Conservation (phyloP, 2,797 vertebrate species). For the Eospalax fontanierii region DNA sequence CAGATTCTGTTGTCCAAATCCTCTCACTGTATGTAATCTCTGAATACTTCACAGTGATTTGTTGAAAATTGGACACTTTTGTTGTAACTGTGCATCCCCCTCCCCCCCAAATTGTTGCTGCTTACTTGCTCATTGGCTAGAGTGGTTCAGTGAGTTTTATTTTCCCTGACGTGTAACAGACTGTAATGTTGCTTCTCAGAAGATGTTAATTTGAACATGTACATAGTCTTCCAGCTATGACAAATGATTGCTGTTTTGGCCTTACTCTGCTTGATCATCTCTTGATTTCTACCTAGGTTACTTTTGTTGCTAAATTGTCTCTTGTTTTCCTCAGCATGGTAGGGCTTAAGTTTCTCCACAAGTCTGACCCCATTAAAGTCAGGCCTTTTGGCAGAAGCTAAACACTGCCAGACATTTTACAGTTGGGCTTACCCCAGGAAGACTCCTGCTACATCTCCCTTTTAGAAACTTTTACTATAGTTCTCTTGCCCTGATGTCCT, state of each 20-base stretch:
- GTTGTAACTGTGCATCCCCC: neutral
- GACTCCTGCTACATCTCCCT: neutral
- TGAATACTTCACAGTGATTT: neutral
- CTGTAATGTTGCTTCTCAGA: neutral
- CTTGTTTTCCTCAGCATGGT: constrained; percentile 61
- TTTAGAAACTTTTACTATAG: neutral
- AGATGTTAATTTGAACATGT: neutral
- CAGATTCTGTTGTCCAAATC: neutral
- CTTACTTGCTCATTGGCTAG: neutral
- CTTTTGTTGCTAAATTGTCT: constrained; percentile 47
- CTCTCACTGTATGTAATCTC: neutral
- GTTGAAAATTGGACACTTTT: neutral
- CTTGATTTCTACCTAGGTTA: constrained; percentile 33
- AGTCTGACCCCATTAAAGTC: constrained; percentile 33
- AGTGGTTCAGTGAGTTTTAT: neutral
- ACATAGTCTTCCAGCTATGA: neutral
- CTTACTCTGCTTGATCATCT: neutral
- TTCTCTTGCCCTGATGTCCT: neutral
- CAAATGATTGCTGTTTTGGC: neutral
- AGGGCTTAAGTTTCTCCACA: constrained; percentile 36
- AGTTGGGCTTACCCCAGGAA: constrained; percentile 8
- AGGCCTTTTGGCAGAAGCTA: constrained; percentile 17
- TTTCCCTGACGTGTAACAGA: neutral
- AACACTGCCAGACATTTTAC: constrained; percentile 21
- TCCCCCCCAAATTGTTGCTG: neutral